These are phyloP conservation scores for Danio choprae DNA, from an alignment of 2,797 vertebrate genomes.

Conservation along the genomic window DNA sequence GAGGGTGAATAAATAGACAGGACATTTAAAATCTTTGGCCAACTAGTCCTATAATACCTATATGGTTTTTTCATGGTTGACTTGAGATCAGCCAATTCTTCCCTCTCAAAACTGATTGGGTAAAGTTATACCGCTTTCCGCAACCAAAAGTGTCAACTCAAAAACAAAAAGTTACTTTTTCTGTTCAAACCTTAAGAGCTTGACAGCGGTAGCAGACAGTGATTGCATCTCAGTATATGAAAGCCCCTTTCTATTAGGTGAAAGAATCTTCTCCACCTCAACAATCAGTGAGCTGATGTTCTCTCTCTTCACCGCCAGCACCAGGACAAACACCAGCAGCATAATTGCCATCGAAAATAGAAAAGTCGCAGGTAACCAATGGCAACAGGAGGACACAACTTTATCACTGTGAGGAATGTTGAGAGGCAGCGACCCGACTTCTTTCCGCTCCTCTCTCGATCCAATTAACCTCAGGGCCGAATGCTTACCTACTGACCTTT, in stretches of 20 bases:
- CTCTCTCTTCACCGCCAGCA: constrained; percentile 55
- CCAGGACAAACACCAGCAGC: constrained; percentile 69
- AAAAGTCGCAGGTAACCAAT: constrained; percentile 76
- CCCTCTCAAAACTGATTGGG: neutral
- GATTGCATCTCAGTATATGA: constrained; percentile 29
- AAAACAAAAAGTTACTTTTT: constrained; percentile 6
- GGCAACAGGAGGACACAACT: constrained; percentile 75
- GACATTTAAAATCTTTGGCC: neutral
- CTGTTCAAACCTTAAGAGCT: constrained; percentile 30
- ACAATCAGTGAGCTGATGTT: constrained; percentile 47
- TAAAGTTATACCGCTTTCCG: constrained; percentile 70
- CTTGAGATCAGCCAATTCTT: constrained; percentile 1
- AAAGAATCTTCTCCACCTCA: constrained; percentile 32
- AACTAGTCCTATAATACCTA: neutral
- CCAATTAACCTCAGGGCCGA: constrained; percentile 60
- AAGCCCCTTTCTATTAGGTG: constrained; percentile 31
- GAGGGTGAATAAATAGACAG: neutral
- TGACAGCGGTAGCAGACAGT: constrained; percentile 5
- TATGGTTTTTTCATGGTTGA: constrained; percentile 9
- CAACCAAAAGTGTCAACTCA: constrained; percentile 73
- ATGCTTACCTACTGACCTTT: constrained; percentile 54
- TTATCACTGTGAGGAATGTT: constrained; percentile 58
- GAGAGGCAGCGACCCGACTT: constrained; percentile 58
- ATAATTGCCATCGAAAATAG: constrained; percentile 75
- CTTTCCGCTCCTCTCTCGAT: constrained; percentile 54